phyloP scores from a whole-genome alignment of 2,797 vertebrate species.

The Morus bassanus region DNA sequence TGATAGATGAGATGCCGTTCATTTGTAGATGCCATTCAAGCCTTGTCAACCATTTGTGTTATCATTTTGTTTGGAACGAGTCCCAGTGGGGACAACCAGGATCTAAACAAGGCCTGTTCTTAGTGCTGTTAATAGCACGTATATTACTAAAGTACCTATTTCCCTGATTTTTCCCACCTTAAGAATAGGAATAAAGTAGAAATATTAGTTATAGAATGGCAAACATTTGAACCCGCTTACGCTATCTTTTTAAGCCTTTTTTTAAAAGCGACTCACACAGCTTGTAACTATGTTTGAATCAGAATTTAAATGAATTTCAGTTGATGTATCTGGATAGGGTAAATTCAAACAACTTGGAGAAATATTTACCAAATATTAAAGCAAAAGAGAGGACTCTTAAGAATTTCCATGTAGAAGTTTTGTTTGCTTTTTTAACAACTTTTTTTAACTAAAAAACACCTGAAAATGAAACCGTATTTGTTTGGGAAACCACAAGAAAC shows the following conservation, averaged over 20 bases:
- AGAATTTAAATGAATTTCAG: background rate
- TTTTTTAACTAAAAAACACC: background rate
- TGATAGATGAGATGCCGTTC: background rate
- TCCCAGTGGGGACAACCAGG: background rate
- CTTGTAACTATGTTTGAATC: background rate
- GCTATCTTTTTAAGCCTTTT: background rate
- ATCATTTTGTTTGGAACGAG: background rate
- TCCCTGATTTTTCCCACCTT: background rate
- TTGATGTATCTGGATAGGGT: background rate
- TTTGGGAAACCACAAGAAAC: background rate
- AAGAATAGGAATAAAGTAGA: background rate
- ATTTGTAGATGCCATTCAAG: background rate
- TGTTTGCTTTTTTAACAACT: background rate
- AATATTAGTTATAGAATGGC: background rate
- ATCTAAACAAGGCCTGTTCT: background rate
- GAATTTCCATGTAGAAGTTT: background rate
- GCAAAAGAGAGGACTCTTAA: background rate
- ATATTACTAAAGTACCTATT: background rate
- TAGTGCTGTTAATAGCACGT: background rate
- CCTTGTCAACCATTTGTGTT: background rate
- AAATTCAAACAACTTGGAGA: background rate
- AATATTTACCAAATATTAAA: background rate
- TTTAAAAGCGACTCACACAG: background rate
- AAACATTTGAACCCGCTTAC: background rate
- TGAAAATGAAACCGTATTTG: background rate